Evolutionary conservation across 2,888 invertebrate genomes (phyloP).

Genomic region (Dastarcus helophoroides): DNA sequence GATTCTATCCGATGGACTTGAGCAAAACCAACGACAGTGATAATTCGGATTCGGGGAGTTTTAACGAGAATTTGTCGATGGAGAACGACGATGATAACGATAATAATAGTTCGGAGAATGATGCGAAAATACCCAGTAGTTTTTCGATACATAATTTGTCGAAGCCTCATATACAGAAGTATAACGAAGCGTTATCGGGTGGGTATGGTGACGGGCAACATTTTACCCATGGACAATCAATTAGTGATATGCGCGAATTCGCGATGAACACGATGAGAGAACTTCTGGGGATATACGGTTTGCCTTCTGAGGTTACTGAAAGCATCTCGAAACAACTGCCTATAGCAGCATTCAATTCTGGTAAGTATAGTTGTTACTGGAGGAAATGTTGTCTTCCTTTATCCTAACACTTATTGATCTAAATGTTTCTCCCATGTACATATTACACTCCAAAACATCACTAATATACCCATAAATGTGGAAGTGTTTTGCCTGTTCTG

Average conservation of each 20-base stretch:
- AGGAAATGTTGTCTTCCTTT: too few species aligned
- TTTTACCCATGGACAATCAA: conserved; percentile 24
- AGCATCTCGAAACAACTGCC: conserved; percentile 58
- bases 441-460: too few species aligned
- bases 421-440: too few species aligned
- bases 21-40: conserved; percentile 30
- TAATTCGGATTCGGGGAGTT: conserved; percentile 24
- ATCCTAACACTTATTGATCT: too few species aligned
- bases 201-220: conserved; percentile 25
- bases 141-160: conserved; percentile 35
- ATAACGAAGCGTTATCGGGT: conserved; percentile 10
- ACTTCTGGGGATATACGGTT: conserved; percentile 62
- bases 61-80: conserved; percentile 36
- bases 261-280: conserved; percentile 73
- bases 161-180: conserved; percentile 32
- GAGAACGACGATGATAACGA: conserved; percentile 28
- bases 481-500: too few species aligned
- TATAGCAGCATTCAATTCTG: conserved; percentile 56
- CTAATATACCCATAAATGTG: too few species aligned
- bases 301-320: conserved; percentile 60
- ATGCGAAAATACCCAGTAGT: conserved; percentile 30
- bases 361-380: conserved; percentile 38
- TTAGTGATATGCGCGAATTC: conserved; percentile 58
- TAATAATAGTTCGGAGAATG: conserved; percentile 15
- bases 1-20: conserved; percentile 33